These are phyloP conservation scores for Lagorchestes hirsutus DNA, from an alignment of 2,797 vertebrate species.

Conservation along the genomic window DNA sequence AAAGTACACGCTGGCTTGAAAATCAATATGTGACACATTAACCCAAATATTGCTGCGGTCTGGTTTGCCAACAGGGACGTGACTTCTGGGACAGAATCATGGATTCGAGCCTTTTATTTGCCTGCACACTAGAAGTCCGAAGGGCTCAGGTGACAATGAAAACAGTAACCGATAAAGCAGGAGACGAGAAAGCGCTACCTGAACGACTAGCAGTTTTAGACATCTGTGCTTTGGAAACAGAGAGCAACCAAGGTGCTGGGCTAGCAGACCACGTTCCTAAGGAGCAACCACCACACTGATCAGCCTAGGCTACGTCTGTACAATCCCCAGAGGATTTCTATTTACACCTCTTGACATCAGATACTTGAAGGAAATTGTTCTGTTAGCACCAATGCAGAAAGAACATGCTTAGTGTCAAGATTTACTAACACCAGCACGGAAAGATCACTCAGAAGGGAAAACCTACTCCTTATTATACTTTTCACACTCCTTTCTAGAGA, in stretches of 20 bases:
- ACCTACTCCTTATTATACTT: conserved; percentile 18
- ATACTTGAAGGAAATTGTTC: conserved; percentile 9
- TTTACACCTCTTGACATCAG: conserved; percentile 49
- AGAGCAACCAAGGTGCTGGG: background rate
- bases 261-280: background rate
- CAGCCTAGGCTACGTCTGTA: conserved; percentile 21
- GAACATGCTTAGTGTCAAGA: conserved; percentile 47
- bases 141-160: background rate
- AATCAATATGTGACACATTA: conserved; percentile 36
- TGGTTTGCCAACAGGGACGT: conserved; percentile 2
- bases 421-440: conserved; percentile 58
- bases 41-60: conserved; percentile 59
- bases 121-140: background rate
- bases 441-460: background rate
- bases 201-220: background rate
- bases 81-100: background rate
- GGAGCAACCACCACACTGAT: conserved; percentile 15
- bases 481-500: conserved; percentile 19
- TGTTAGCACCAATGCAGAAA: conserved; percentile 59
- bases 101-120: background rate
- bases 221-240: background rate
- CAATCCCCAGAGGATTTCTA: background rate
- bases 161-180: background rate
- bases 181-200: background rate
- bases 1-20: conserved; percentile 70